Evolutionary conservation across 2,113 vertebrate species (phyloP).

Genomic region (Coturnix japonica): DNA sequence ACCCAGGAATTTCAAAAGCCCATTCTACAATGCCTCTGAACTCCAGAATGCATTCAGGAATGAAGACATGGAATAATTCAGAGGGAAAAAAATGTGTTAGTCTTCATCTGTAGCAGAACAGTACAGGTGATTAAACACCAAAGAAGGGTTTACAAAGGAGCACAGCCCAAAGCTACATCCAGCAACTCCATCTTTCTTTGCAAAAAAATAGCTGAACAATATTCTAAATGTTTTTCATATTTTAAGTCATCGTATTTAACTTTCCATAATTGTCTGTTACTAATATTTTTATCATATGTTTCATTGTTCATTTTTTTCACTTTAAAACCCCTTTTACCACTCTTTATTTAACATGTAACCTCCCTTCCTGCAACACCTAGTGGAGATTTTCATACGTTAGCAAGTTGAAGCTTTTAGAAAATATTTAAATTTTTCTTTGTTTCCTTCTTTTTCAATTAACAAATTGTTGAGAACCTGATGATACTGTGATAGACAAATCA

Average conservation of each 20-base stretch:
- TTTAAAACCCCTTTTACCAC: neutral
- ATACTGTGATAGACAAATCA: slow-evolving; percentile 25
- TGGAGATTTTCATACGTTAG: slow-evolving; percentile 14
- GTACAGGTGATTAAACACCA: neutral
- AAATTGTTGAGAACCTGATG: slow-evolving; percentile 3
- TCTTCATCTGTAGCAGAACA: neutral
- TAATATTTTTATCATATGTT: neutral
- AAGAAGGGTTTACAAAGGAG: neutral
- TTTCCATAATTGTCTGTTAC: neutral
- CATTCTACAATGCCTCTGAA: neutral
- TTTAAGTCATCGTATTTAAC: neutral
- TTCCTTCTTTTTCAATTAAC: neutral
- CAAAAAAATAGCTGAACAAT: neutral
- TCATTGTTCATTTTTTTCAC: neutral
- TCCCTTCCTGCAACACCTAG: neutral
- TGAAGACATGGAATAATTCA: neutral
- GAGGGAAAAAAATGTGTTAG: neutral
- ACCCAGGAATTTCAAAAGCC: neutral
- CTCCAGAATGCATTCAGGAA: neutral
- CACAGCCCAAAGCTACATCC: neutral
- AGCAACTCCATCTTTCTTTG: neutral
- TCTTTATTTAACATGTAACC: neutral
- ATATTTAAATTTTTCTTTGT: neutral
- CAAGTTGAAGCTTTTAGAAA: neutral
- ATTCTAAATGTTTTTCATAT: slow-evolving; percentile 29